A percentile compares a stretch with the other conserved stretches of the same genome.
These are phyloP conservation scores for Gasterosteus aculeatus DNA, from an alignment of 2,113 vertebrate species.

Conservation along the genomic window DNA sequence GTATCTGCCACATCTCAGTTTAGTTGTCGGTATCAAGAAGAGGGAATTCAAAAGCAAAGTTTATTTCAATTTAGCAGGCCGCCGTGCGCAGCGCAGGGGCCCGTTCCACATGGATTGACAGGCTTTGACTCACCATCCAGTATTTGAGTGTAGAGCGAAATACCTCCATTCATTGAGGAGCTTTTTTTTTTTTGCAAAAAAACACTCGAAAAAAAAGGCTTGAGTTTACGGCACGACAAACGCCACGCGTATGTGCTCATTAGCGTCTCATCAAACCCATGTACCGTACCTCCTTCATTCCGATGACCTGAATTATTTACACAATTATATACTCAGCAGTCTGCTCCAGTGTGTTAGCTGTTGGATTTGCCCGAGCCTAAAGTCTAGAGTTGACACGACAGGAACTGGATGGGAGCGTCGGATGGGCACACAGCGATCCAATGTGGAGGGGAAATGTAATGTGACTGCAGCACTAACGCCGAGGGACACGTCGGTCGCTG, in stretches of 20 bases:
- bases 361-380: conserved; percentile 61
- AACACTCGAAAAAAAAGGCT: neutral
- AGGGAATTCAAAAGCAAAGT: conserved; percentile 29
- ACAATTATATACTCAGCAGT: conserved; percentile 61
- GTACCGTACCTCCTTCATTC: conserved; percentile 54
- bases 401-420: conserved; percentile 69
- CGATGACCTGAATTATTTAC: conserved; percentile 68
- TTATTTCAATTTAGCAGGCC: neutral
- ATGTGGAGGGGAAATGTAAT: conserved; percentile 70
- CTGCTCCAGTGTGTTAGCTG: conserved; percentile 68
- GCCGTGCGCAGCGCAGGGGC: neutral
- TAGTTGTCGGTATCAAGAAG: conserved; percentile 49
- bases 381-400: conserved; percentile 70
- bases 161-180: conserved; percentile 3
- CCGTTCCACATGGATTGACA: neutral
- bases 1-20: conserved; percentile 50
- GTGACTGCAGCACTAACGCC: conserved; percentile 73
- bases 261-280: conserved; percentile 32
- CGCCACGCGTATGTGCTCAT: conserved; percentile 32
- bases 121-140: neutral
- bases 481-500: conserved; percentile 69
- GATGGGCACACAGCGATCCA: conserved; percentile 65
- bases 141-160: conserved; percentile 5
- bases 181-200: conserved; percentile 28
- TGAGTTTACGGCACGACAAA: conserved; percentile 36